These are phyloP conservation scores for Dryocosmus kuriphilus DNA, from an alignment of 2,888 invertebrate species.

Conservation along the genomic window DNA sequence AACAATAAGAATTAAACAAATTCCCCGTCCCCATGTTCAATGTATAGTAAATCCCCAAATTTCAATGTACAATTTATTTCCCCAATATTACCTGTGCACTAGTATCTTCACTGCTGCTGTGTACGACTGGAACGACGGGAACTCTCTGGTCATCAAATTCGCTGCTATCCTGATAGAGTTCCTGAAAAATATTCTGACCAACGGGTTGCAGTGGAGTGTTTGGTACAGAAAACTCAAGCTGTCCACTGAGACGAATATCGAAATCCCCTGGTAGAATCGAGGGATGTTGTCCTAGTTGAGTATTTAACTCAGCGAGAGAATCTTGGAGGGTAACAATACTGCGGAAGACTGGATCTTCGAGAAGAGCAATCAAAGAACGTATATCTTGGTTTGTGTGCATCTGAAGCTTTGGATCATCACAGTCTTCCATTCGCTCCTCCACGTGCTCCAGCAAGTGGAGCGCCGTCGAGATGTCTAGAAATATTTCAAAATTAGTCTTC, in stretches of 20 bases:
- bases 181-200: conserved; percentile 71
- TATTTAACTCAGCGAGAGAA: conserved; percentile 91
- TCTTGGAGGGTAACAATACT: conserved; percentile 95
- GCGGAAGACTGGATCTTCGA: conserved; percentile 94
- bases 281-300: conserved; percentile 92
- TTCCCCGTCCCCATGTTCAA: too few relatives aligned
- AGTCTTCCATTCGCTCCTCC: conserved; percentile 90
- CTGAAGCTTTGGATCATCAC: conserved; percentile 90
- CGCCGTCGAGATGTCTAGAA: conserved; percentile 91
- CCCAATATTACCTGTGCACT: conserved; percentile 71
- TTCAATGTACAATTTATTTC: not conserved
- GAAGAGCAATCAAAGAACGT: conserved; percentile 88
- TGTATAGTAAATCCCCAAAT: too few relatives aligned
- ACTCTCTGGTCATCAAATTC: conserved; percentile 89
- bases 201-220: conserved; percentile 71
- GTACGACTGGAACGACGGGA: conserved; percentile 84
- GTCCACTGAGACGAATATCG: conserved; percentile 91
- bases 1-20: too few relatives aligned
- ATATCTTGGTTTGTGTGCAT: conserved; percentile 87
- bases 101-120: conserved; percentile 75
- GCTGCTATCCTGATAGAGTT: conserved; percentile 73
- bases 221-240: conserved; percentile 73
- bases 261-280: conserved; percentile 96
- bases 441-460: conserved; percentile 93
- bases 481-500: conserved; percentile 20